Evolutionary conservation across 1,140 invertebrate genomes (phyloP), one percentile per base, ranked within the genome.

Genomic region (Tigriopus japonicus): DNA sequence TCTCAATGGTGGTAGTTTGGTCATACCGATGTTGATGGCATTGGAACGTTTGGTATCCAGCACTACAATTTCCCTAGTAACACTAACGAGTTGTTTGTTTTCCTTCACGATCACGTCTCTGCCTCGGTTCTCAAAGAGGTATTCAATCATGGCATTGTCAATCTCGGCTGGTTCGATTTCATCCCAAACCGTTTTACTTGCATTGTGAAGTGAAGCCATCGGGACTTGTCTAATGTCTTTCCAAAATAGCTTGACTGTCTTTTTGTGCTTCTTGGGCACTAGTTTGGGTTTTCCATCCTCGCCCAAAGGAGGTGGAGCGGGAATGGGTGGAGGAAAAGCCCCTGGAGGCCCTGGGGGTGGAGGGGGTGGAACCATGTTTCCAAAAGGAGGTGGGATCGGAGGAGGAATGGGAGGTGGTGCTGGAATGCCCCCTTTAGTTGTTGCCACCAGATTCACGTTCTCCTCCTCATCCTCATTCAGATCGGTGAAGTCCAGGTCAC

Each of bases 171-270:
- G 78, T 45, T 78, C 80, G 21, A 98, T 70, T 68, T 94, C 89
- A 71, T 95, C 89, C 96, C 96, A 99, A 68, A 99, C 87, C 63
- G 89, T 90, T 15, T 52, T 17, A 6, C 51, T 52, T 1, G 3
- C 35, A 17, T 19, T 62, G 35, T 10, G 21, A 3, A 59, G 59
- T 3, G 52, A 21, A 17, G 13, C 2, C n/a, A 14, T 28, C 2
- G 10, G 35, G 3, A 19, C 43, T n/a, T 15, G 12, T 55, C 74
- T 71, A 3, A 79, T 73, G 74, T 97, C 90, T 70, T 87, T 87
- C 95, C 95, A 99, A 71, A 98, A 98, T n/a, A 99, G 74, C 75
- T 96, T 96, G 5, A 98, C 84, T n/a, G 94, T 97, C 72, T 97
- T 97, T 71, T 95, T 96, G 66, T 81, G 91, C 70, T 95, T 95